Conservation (phyloP, 2,113 vertebrate species). For the Capra hircus region DNA sequence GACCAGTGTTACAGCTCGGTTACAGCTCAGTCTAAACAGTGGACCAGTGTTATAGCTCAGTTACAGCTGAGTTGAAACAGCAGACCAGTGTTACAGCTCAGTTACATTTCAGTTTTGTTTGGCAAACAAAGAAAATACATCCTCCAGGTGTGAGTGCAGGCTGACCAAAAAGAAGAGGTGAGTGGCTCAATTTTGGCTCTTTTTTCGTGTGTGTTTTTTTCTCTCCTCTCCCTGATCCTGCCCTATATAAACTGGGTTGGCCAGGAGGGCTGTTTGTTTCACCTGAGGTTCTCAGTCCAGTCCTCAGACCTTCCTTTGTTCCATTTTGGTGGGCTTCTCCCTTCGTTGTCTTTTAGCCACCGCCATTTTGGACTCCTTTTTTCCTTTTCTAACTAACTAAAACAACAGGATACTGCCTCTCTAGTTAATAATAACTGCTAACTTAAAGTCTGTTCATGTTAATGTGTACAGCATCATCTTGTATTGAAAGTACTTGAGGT, state of each 20-base stretch:
- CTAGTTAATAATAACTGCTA: not conserved
- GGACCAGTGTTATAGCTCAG: not conserved
- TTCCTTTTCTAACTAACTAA: not conserved
- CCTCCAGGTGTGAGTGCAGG: not conserved
- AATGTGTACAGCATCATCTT: not conserved
- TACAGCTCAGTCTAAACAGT: too few relatives aligned
- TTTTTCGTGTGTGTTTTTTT: accelerated
- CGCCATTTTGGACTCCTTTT: not conserved
- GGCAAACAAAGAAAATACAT: not conserved
- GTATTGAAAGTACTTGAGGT: not conserved
- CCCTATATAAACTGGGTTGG: not conserved
- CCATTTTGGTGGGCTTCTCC: not conserved
- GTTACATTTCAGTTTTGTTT: not conserved
- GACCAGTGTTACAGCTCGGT: not conserved
- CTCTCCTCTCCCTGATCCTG: not conserved
- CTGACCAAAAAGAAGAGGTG: not conserved
- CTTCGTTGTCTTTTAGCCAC: not conserved
- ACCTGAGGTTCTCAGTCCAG: not conserved
- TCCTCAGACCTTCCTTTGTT: not conserved
- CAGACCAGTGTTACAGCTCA: not conserved
- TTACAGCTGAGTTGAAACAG: not conserved
- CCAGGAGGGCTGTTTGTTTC: not conserved
- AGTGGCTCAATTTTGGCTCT: not conserved
- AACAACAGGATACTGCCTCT: not conserved
- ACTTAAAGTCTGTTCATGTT: not conserved